These are phyloP conservation scores for Passerina amoena DNA, from an alignment of 2,113 vertebrate species.

Conservation along the genomic window DNA sequence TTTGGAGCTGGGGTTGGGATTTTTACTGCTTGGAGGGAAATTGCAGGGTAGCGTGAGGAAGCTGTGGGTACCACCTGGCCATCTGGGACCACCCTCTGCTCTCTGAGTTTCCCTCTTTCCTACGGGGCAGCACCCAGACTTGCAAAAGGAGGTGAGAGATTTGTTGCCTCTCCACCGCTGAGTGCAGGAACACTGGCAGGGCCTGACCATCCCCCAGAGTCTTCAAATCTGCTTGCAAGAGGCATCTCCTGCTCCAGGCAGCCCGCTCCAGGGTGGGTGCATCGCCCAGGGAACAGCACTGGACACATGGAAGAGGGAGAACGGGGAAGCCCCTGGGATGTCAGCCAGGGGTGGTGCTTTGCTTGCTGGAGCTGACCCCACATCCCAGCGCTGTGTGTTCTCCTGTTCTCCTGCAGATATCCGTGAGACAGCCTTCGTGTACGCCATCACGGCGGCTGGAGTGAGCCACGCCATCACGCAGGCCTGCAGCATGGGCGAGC, in stretches of 20 bases:
- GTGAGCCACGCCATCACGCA: conserved; percentile 95
- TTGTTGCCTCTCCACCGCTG: not conserved
- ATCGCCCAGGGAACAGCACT: not conserved
- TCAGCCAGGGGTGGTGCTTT: not conserved
- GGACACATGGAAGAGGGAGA: not conserved
- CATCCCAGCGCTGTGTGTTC: not conserved
- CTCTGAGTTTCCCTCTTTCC: not conserved
- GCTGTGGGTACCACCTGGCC: not conserved
- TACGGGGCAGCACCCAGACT: not conserved
- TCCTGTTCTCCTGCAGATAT: conserved; percentile 78
- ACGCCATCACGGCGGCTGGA: conserved; percentile 90
- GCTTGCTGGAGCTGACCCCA: not conserved
- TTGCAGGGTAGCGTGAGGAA: not conserved
- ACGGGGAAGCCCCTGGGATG: not conserved
- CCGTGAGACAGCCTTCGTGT: conserved; percentile 96
- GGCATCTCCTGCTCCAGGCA: not conserved
- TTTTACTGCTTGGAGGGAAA: not conserved
- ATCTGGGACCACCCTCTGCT: not conserved
- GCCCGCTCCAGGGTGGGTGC: not conserved
- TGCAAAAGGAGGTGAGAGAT: not conserved
- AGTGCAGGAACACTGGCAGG: not conserved
- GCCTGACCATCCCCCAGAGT: not conserved
- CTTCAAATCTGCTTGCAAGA: not conserved
- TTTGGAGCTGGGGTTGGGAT: not conserved
- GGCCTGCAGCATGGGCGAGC: conserved; percentile 97